These are phyloP conservation scores for Ptychochromis oligacanthus DNA, from an alignment of 2,113 vertebrate species.

Conservation along the genomic window DNA sequence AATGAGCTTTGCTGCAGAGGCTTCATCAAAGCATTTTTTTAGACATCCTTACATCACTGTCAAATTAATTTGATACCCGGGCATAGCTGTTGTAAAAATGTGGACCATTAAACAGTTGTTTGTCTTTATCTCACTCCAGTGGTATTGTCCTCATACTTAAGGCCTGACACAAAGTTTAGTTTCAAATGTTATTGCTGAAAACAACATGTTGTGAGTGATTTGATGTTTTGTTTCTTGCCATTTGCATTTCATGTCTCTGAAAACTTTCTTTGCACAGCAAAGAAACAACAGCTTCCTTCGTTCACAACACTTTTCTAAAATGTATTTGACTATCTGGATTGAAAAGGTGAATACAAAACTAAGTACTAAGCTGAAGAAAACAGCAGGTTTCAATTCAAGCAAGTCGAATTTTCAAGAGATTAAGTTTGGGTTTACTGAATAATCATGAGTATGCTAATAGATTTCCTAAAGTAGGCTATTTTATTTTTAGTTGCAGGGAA, in stretches of 20 bases:
- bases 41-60: background rate
- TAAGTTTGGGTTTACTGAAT: constrained; percentile 2
- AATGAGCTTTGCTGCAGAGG: constrained; percentile 11
- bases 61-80: background rate
- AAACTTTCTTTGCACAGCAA: background rate
- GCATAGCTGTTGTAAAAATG: background rate
- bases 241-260: background rate
- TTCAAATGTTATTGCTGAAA: background rate
- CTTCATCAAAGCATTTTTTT: constrained; percentile 9
- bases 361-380: background rate
- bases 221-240: background rate
- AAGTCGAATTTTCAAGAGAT: background rate
- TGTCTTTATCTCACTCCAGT: background rate
- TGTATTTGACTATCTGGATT: background rate
- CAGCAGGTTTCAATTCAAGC: background rate
- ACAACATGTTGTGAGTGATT: background rate
- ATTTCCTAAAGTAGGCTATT: background rate
- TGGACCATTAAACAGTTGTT: background rate
- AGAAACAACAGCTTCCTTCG: background rate
- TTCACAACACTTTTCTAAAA: background rate
- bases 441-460: background rate
- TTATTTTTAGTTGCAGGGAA: background rate
- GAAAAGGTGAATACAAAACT: background rate
- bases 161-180: background rate
- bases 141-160: background rate